Evolutionary conservation across 2,797 vertebrate species (phyloP).

Genomic region (Botia almorhae): DNA sequence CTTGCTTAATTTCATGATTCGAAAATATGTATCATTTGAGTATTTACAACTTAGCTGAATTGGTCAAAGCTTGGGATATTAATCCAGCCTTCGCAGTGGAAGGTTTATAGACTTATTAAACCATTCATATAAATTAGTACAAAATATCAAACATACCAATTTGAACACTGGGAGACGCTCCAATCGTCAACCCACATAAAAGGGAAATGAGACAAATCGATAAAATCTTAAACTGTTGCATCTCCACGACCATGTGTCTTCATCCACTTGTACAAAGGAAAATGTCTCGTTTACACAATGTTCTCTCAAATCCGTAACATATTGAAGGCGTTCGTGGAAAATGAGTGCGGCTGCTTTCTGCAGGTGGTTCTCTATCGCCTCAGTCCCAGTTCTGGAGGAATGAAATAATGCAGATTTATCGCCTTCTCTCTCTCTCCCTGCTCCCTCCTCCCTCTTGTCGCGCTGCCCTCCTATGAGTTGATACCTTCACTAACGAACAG

Average conservation of each 20-base stretch:
- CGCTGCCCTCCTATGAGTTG: conserved; percentile 73
- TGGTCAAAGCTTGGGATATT: background rate
- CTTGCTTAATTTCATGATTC: background rate
- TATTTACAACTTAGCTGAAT: background rate
- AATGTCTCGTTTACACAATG: conserved; percentile 62
- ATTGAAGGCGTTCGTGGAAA: conserved; percentile 61
- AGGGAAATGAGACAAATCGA: conserved; percentile 87
- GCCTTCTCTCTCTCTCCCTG: conserved; percentile 52
- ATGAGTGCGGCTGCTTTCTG: conserved; percentile 53
- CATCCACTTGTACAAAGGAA: conserved; percentile 81
- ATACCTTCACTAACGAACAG: conserved; percentile 78
- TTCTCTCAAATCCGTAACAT: conserved; percentile 85
- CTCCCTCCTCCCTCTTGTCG: conserved; percentile 66
- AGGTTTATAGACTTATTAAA: background rate
- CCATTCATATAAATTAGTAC: background rate
- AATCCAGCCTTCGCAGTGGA: background rate
- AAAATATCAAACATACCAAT: conserved; percentile 84
- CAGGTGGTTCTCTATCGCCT: conserved; percentile 63
- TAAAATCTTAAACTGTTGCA: conserved; percentile 93
- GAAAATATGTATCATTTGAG: background rate
- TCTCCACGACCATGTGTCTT: conserved; percentile 87
- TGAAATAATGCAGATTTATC: conserved; percentile 62
- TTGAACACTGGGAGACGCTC: conserved; percentile 92
- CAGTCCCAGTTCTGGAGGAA: conserved; percentile 68
- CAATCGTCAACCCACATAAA: conserved; percentile 89